Percentiles rank a stretch among this genome's conserved stretches.
Evolutionary conservation across 2,888 invertebrate genomes (phyloP).

Genomic region (Lithophane leautieri): DNA sequence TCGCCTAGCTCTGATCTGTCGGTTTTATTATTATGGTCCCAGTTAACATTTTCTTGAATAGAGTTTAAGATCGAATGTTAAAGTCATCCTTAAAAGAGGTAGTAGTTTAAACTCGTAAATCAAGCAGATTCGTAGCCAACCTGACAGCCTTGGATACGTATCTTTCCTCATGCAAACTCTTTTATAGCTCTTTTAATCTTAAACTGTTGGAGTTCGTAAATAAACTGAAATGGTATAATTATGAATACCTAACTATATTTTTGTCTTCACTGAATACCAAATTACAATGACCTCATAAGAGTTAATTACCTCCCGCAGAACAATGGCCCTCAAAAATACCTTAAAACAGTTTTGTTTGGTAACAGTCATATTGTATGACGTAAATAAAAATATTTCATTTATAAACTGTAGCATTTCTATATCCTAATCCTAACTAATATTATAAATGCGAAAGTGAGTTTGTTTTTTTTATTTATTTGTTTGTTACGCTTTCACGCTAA

Average conservation of each 20-base stretch:
- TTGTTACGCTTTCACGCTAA: too few species aligned
- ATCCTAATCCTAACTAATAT: neutral
- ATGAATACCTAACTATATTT: neutral
- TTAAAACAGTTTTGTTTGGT: neutral
- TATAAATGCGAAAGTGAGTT: too few species aligned
- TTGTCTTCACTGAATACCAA: neutral
- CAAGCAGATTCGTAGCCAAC: neutral
- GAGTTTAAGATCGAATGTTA: neutral
- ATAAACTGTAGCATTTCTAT: too few species aligned
- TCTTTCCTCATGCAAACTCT: neutral
- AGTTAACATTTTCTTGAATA: neutral
- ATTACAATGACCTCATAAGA: slow-evolving; percentile 6
- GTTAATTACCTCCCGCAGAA: neutral
- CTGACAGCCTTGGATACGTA: neutral
- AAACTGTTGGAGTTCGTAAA: neutral
- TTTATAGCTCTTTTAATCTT: neutral
- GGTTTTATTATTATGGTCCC: neutral
- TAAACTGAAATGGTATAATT: neutral
- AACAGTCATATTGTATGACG: neutral
- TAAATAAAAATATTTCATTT: neutral
- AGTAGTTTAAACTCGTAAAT: neutral
- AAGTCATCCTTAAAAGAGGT: neutral
- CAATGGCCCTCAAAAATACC: neutral
- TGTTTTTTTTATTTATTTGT: too few species aligned
- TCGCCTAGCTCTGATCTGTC: neutral